A percentile compares a stretch with the other conserved stretches of the same genome.
Conservation (phyloP, 2,113 vertebrate genomes). For the Mus spicilegus region DNA sequence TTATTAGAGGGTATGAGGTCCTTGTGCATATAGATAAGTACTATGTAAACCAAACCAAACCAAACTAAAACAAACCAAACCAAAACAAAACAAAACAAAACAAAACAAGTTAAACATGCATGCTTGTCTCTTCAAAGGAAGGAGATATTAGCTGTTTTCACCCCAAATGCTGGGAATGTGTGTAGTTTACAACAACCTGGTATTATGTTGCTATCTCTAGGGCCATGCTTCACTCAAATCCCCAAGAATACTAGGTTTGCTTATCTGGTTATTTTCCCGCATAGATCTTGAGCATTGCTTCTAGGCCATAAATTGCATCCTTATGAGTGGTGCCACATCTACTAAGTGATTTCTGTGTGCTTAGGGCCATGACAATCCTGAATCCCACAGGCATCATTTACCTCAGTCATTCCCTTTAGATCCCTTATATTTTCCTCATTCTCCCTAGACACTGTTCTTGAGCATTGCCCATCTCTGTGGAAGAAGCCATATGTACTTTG, state of each 20-base stretch:
- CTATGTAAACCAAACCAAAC: background rate
- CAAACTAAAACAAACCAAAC: background rate
- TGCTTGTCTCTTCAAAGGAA: background rate
- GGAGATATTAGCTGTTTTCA: background rate
- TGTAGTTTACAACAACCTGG: background rate
- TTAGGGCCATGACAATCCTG: no score
- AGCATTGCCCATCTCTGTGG: no score
- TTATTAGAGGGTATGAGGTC: background rate
- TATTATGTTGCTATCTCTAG: background rate
- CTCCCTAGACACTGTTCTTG: no score
- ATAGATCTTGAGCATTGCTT: background rate
- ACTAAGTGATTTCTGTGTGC: background rate
- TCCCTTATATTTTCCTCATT: no score
- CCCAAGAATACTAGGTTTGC: background rate
- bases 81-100: no score
- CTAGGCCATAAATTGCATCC: background rate
- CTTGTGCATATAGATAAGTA: background rate
- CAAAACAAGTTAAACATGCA: background rate
- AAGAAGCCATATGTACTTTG: no score
- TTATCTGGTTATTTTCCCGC: background rate
- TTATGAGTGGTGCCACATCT: background rate
- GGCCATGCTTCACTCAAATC: background rate
- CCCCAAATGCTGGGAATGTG: background rate
- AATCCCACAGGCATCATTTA: no score
- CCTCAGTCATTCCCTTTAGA: no score